These are phyloP conservation scores for Hyles euphorbiae DNA, from an alignment of 1,140 invertebrate genomes.

Conservation along the genomic window DNA sequence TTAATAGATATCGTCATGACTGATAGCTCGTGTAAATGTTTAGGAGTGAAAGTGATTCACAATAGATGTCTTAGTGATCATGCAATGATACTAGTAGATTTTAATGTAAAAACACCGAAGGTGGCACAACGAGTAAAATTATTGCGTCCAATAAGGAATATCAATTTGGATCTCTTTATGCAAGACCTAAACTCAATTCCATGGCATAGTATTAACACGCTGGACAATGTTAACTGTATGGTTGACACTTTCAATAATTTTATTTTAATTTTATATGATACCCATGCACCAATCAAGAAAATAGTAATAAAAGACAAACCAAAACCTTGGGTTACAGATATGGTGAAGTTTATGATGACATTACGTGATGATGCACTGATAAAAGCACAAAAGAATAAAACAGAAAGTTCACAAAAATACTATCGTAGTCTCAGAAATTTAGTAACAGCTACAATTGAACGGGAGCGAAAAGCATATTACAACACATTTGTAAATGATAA, in stretches of 20 bases:
- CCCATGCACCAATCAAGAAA: conserved; percentile 4
- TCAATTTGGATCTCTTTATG: conserved; percentile 6
- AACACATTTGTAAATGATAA: conserved; percentile 17
- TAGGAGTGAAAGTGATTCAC: conserved; percentile 2
- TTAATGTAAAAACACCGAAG: conserved; percentile 10
- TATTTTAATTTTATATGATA: conserved; percentile 5
- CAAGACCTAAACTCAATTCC: conserved; percentile 5
- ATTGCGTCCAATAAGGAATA: background rate
- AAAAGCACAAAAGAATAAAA: conserved; percentile 6
- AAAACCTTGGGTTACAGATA: conserved; percentile 13
- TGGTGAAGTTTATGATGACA: conserved; percentile 8
- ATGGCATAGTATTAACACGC: background rate
- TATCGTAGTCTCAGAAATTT: conserved; percentile 14
- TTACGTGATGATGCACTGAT: conserved; percentile 9
- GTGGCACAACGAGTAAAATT: background rate
- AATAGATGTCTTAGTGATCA: conserved; percentile 14
- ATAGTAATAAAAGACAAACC: background rate
- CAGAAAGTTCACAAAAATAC: conserved; percentile 5
- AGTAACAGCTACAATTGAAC: conserved; percentile 9
- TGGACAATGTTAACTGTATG: conserved; percentile 1
- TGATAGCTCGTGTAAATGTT: background rate
- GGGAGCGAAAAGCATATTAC: conserved; percentile 17
- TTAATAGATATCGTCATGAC: conserved; percentile 8
- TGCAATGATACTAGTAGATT: conserved; percentile 10
- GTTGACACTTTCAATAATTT: conserved; percentile 5